phyloP scores from a whole-genome alignment of 2,888 invertebrate genomes.

The Drosophila paranaensis region DNA sequence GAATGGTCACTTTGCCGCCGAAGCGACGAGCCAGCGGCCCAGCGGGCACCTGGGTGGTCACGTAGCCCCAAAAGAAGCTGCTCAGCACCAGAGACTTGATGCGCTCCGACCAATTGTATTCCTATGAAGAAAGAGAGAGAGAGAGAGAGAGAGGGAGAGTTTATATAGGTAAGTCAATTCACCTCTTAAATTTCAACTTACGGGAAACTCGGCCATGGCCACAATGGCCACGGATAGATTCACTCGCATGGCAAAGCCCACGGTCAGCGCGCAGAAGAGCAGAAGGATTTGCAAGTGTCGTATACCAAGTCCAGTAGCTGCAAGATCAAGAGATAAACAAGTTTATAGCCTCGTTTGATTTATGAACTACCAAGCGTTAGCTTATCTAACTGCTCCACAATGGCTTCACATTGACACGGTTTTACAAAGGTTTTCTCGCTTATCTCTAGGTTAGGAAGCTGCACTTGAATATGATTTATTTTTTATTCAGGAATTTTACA shows the following conservation, averaged over 20 bases:
- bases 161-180: not conserved
- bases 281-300: slow-evolving; percentile 88
- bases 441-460: not conserved
- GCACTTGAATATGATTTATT: not conserved
- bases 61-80: slow-evolving; percentile 90
- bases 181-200: slow-evolving; percentile 15
- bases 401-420: slow-evolving; percentile 11
- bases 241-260: slow-evolving; percentile 88
- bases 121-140: slow-evolving; percentile 72
- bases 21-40: slow-evolving; percentile 89
- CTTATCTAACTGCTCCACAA: not conserved
- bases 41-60: slow-evolving; percentile 87
- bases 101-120: slow-evolving; percentile 87
- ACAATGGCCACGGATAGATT: slow-evolving; percentile 90
- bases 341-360: slow-evolving; percentile 2
- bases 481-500: not conserved
- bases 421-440: not conserved
- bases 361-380: not conserved
- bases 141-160: not conserved
- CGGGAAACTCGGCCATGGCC: slow-evolving; percentile 88
- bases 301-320: slow-evolving; percentile 85
- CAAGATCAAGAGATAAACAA: not conserved
- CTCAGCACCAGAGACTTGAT: slow-evolving; percentile 87
- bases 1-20: slow-evolving; percentile 88
- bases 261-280: slow-evolving; percentile 87